These are phyloP conservation scores for Atopsyche davidsoni DNA, from an alignment of 1,140 invertebrate genomes.

Conservation along the genomic window DNA sequence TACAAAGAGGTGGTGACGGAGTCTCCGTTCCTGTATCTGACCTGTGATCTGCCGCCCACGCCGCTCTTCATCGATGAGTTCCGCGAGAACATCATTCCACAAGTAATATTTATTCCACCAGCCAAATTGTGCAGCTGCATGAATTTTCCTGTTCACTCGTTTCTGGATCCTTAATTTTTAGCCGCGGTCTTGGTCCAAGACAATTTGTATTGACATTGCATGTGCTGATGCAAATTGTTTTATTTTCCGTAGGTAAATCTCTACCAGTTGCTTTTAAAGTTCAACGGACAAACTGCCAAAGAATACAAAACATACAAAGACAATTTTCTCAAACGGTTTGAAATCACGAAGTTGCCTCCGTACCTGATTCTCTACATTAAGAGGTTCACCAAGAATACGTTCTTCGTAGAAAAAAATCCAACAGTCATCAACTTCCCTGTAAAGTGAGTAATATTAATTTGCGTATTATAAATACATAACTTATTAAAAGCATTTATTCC, in stretches of 20 bases:
- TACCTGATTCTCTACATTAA: constrained; percentile 97
- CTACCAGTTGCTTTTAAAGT: constrained; percentile 88
- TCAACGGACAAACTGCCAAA: constrained; percentile 92
- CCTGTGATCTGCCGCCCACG: constrained; percentile 92
- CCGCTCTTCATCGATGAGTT: constrained; percentile 97
- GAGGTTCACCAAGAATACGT: constrained; percentile 98
- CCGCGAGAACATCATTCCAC: constrained; percentile 97
- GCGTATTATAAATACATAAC: constrained; percentile 10
- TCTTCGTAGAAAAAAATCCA: constrained; percentile 98
- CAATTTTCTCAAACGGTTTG: constrained; percentile 95
- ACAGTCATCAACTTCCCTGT: constrained; percentile 99
- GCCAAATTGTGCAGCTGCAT: no score
- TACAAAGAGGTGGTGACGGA: constrained; percentile 84
- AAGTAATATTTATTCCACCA: no score
- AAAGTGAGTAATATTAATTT: constrained; percentile 75
- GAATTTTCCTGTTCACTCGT: no score
- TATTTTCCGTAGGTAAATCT: constrained; percentile 80
- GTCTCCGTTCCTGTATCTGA: constrained; percentile 91
- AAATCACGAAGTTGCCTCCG: constrained; percentile 91
- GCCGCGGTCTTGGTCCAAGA: no score
- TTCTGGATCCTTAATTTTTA: no score
- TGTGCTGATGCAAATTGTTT: no score
- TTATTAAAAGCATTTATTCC: constrained; percentile 9
- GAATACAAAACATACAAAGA: constrained; percentile 99
- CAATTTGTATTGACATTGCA: no score